Evolutionary conservation across 2,888 invertebrate species (phyloP).

Genomic region (Branchellion lobata): DNA sequence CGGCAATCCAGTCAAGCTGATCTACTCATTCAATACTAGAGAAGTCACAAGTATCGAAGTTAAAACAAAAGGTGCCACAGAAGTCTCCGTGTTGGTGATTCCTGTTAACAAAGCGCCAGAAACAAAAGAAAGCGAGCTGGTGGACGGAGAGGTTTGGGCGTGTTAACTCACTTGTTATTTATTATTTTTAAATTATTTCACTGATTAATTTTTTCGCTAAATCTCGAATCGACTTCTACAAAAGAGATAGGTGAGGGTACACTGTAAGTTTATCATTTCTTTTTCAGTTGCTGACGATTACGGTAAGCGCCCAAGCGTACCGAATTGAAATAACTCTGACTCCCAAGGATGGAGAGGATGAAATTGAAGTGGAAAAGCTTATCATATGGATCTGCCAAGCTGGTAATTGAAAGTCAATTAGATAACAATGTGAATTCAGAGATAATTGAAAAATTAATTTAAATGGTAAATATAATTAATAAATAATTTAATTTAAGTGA

Average conservation of each 20-base stretch:
- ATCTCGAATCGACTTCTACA: too few relatives aligned
- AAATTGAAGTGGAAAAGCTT: slow-evolving; percentile 1
- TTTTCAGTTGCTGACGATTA: slow-evolving; percentile 5
- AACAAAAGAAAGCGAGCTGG: neutral
- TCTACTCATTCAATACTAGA: neutral
- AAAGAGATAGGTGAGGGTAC: too few relatives aligned
- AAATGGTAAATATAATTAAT: too few relatives aligned
- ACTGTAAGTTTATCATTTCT: too few relatives aligned
- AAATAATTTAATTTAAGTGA: too few relatives aligned
- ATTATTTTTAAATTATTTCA: too few relatives aligned
- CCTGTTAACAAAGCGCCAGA: neutral
- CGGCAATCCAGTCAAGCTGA: neutral
- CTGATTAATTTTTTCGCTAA: too few relatives aligned
- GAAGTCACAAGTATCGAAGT: slow-evolving; percentile 33
- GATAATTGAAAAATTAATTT: too few relatives aligned
- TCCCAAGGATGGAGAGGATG: neutral
- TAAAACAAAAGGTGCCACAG: neutral
- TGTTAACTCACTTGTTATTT: too few relatives aligned
- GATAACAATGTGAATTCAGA: neutral
- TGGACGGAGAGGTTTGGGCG: neutral
- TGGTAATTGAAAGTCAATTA: neutral
- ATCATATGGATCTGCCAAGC: slow-evolving; percentile 33
- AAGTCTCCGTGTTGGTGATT: neutral
- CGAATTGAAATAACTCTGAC: neutral
- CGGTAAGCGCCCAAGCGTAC: neutral